A percentile compares a stretch with the other conserved stretches of the same genome.
These are phyloP conservation scores for Amphiura filiformis DNA, from an alignment of 35 echinoderm and acorn worm genomes.

Conservation along the genomic window DNA sequence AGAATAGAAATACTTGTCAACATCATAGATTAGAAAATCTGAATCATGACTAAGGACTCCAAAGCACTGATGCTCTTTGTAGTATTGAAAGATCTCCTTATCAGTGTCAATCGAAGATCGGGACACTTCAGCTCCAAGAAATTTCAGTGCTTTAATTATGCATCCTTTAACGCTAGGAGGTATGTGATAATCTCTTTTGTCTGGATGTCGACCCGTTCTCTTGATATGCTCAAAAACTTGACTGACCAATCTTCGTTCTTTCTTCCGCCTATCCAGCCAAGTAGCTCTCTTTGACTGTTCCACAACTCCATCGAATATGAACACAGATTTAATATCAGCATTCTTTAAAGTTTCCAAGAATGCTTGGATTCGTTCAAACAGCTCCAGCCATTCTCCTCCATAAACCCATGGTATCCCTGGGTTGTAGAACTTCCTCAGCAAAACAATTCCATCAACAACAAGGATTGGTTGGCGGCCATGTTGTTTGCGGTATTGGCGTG, in stretches of 20 bases:
- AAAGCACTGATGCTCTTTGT: conserved; percentile 29
- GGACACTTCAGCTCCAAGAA: conserved; percentile 31
- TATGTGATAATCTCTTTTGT: conserved; percentile 10
- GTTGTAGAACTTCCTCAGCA: conserved; percentile 33
- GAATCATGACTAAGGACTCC: conserved; percentile 57
- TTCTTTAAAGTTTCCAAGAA: conserved; percentile 41
- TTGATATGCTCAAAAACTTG: conserved; percentile 57
- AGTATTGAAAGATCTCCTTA: conserved; percentile 41
- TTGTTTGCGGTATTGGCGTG: conserved; percentile 3
- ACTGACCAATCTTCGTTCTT: conserved; percentile 32
- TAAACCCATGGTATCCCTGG: conserved; percentile 30
- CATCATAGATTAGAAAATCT: conserved; percentile 65
- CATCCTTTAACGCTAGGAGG: conserved; percentile 14
- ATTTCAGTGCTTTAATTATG: conserved; percentile 26
- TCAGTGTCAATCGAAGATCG: conserved; percentile 49
- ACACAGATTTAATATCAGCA: conserved; percentile 45
- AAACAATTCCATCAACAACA: conserved; percentile 48
- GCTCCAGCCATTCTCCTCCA: conserved; percentile 59
- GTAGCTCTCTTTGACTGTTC: conserved; percentile 40
- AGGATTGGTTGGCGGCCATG: conserved; percentile 33
- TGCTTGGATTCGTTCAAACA: not conserved
- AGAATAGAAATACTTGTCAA: conserved; percentile 35
- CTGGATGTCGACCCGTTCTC: conserved; percentile 34
- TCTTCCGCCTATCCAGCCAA: conserved; percentile 52
- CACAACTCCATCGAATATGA: conserved; percentile 67